These are phyloP conservation scores for Eristalis tenax DNA, from an alignment of 2,888 invertebrate genomes.

Conservation along the genomic window DNA sequence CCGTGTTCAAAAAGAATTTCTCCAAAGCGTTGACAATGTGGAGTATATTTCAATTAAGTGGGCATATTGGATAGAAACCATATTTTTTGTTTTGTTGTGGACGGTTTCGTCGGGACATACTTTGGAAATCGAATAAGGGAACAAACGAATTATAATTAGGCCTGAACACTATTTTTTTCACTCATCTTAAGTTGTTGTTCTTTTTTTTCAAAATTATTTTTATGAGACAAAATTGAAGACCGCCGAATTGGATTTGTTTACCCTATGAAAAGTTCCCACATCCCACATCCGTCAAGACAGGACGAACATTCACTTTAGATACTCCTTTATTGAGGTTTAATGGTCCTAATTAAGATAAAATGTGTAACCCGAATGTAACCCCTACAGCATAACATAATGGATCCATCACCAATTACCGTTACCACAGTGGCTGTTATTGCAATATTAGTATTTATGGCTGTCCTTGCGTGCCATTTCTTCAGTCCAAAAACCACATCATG, in stretches of 20 bases:
- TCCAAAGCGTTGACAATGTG: constrained; percentile 47
- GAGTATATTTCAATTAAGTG: constrained; percentile 62
- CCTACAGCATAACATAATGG: constrained; percentile 73
- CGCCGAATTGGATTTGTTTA: neutral
- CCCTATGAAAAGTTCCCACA: too few relatives aligned
- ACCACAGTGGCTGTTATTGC: constrained; percentile 78
- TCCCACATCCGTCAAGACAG: too few relatives aligned
- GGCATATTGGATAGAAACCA: constrained; percentile 55
- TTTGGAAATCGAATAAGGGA: constrained; percentile 41
- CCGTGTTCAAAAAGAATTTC: constrained; percentile 1
- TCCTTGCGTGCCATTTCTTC: constrained; percentile 79
- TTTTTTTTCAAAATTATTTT: neutral
- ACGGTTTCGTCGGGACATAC: neutral
- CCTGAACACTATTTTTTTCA: neutral
- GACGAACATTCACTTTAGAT: too few relatives aligned
- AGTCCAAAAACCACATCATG: constrained; percentile 79
- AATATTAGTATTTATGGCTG: constrained; percentile 77
- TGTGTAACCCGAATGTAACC: neutral
- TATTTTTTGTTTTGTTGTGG: constrained; percentile 36
- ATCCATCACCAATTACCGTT: constrained; percentile 76
- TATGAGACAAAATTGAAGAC: neutral
- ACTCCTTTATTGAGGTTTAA: too few relatives aligned
- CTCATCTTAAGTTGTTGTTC: neutral
- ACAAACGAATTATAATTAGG: constrained; percentile 55
- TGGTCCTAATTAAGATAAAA: neutral